These are phyloP conservation scores for Esperia sulphurella DNA, from an alignment of 2,888 invertebrate genomes.

Conservation along the genomic window DNA sequence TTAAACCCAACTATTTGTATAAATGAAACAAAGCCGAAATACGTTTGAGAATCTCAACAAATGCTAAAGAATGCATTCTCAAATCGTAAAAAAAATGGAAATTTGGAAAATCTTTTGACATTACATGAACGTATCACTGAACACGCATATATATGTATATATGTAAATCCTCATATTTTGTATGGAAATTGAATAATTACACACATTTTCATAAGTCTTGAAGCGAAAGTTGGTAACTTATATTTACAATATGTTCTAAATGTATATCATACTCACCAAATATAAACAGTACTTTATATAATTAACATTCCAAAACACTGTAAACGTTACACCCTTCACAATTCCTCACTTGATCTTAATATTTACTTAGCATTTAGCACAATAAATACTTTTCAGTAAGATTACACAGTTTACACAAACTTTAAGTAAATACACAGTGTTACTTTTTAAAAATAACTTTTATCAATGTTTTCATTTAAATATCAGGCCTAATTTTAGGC, in stretches of 20 bases:
- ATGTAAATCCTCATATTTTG: too few species aligned
- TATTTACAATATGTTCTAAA: too few species aligned
- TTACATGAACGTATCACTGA: too few species aligned
- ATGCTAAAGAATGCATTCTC: too few species aligned
- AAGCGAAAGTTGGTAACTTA: too few species aligned
- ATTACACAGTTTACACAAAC: conserved; percentile 19
- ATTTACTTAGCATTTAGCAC: conserved; percentile 33
- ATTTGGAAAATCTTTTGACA: too few species aligned
- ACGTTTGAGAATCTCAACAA: too few species aligned
- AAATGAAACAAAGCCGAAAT: too few species aligned
- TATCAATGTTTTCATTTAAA: background rate
- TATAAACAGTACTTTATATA: conserved; percentile 15
- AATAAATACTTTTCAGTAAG: conserved; percentile 7
- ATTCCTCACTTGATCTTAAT: conserved; percentile 21
- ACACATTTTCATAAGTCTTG: background rate
- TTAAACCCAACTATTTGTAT: too few species aligned
- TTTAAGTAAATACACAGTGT: conserved; percentile 11
- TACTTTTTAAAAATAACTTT: background rate
- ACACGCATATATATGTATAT: background rate
- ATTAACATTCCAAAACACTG: conserved; percentile 9
- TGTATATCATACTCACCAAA: conserved; percentile 24
- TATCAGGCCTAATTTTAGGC: background rate
- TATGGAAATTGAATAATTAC: conserved; percentile 1
- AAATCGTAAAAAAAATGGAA: too few species aligned
- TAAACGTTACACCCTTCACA: conserved; percentile 27